Evolutionary conservation across 1,140 invertebrate genomes (phyloP), one percentile per base, ranked within the genome.

Genomic region (Eueides isabella): DNA sequence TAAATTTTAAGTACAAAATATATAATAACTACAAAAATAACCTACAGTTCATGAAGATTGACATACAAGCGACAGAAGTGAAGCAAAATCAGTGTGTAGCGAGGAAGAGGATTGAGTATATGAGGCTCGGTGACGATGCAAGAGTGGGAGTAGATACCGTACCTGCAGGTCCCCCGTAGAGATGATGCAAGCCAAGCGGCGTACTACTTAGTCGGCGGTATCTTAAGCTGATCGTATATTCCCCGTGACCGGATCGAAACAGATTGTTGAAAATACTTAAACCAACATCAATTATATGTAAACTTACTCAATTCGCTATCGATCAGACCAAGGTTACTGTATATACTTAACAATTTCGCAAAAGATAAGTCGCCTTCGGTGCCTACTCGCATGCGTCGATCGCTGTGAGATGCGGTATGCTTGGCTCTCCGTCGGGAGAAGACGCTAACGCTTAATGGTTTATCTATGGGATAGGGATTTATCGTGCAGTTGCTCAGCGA

Each of bases 311-410:
- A 63, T 63, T 63, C 61, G 61, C 61, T 29, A 63, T 35, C 67
- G 64, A 77, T 77, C 79, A 69, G 72, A 79, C 67, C 75, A 71
- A 44, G 62, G 66, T 33, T 30, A 11, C 77, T 61, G 30, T 38
- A 16, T 66, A 73, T 76, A 77, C 70, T 80, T 76, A 76, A 79
- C 82, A 81, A 79, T 76, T 72, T 74, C 61, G 70, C 78, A 74
- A 71, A 65, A 75, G 70, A 81, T 75, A 83, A 75, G 76, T 75
- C 78, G 80, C 75, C 79, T 62, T 77, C 74, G 78, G 79, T 89
- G 85, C 84, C 86, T 92, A 92, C 81, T 86, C 83, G 85, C 91
- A 92, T 92, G 91, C 91, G 88, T 85, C 84, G 86, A 84, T 85
- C 89, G 86, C 86, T 81, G 90, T 91, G 88, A 83, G 84, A 85